phyloP scores from a whole-genome alignment of 2,797 vertebrate species.

The Tiaroga cobitis region DNA sequence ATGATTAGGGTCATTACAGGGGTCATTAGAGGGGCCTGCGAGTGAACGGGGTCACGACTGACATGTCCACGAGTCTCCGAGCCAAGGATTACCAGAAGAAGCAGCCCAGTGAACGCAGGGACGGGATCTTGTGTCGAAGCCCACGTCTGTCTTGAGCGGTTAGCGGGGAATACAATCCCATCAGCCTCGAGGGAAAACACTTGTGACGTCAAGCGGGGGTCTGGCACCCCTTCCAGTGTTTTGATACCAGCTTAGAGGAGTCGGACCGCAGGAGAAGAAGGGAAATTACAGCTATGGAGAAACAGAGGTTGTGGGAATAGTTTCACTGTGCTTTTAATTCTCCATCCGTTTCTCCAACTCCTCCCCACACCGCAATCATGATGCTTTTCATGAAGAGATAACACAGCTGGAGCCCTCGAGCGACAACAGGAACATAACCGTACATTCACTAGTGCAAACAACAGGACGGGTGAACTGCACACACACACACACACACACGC shows the following conservation, averaged over 20 bases:
- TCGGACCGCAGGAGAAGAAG: slow-evolving; percentile 70
- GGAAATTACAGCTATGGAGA: slow-evolving; percentile 72
- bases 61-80: background rate
- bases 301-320: slow-evolving; percentile 49
- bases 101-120: slow-evolving; percentile 19
- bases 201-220: slow-evolving; percentile 74
- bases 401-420: background rate
- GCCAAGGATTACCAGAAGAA: background rate
- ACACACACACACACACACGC: background rate
- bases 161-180: slow-evolving; percentile 64
- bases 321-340: slow-evolving; percentile 39
- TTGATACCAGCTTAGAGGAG: slow-evolving; percentile 68
- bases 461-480: background rate
- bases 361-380: background rate
- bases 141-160: slow-evolving; percentile 60
- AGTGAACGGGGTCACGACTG: background rate
- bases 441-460: background rate
- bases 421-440: background rate
- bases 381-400: slow-evolving; percentile 9
- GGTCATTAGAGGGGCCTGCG: slow-evolving; percentile 36
- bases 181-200: slow-evolving; percentile 69
- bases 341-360: background rate
- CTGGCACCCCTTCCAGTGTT: slow-evolving; percentile 68
- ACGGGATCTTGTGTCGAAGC: slow-evolving; percentile 56
- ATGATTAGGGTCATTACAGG: slow-evolving; percentile 28